These are phyloP conservation scores for Rhorus exstirpatorius DNA, from an alignment of 2,888 invertebrate genomes.

Conservation along the genomic window DNA sequence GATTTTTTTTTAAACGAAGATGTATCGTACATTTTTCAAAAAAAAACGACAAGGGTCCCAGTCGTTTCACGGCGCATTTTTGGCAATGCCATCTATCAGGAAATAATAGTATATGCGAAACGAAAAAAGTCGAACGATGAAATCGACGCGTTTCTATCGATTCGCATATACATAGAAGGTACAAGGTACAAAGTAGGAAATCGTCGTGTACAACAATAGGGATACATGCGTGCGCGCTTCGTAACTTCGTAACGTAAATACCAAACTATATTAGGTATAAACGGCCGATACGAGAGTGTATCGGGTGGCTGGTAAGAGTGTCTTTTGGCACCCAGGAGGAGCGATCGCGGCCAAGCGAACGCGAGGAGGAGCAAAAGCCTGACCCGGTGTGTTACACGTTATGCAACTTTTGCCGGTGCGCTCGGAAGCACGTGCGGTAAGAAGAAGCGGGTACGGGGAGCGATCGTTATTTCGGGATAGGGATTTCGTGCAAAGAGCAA, in stretches of 20 bases:
- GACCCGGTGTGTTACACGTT: conserved; percentile 66
- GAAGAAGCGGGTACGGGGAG: conserved; percentile 51
- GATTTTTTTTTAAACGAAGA: too few species aligned
- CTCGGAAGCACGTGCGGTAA: conserved; percentile 46
- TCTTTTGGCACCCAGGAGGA: conserved; percentile 38
- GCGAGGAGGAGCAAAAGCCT: conserved; percentile 50
- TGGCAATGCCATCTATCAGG: conserved; percentile 52
- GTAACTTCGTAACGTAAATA: too few species aligned
- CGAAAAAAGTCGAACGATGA: not conserved
- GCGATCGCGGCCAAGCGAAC: conserved; percentile 36
- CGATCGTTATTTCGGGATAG: conserved; percentile 75
- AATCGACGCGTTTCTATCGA: not conserved
- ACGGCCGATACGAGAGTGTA: conserved; percentile 47
- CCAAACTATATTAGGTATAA: conserved; percentile 35
- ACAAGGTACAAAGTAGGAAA: too few species aligned
- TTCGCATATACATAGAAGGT: not conserved
- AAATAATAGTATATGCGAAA: conserved; percentile 24
- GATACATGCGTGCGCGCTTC: too few species aligned
- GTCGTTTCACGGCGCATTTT: conserved; percentile 51
- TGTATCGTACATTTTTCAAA: too few species aligned
- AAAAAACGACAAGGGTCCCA: not conserved
- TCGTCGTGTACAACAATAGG: too few species aligned
- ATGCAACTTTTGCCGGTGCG: conserved; percentile 73
- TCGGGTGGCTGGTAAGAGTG: conserved; percentile 33
- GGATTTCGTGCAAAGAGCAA: conserved; percentile 65